These are phyloP conservation scores for Asarcornis scutulata DNA, from an alignment of 2,113 vertebrate species.

Conservation along the genomic window DNA sequence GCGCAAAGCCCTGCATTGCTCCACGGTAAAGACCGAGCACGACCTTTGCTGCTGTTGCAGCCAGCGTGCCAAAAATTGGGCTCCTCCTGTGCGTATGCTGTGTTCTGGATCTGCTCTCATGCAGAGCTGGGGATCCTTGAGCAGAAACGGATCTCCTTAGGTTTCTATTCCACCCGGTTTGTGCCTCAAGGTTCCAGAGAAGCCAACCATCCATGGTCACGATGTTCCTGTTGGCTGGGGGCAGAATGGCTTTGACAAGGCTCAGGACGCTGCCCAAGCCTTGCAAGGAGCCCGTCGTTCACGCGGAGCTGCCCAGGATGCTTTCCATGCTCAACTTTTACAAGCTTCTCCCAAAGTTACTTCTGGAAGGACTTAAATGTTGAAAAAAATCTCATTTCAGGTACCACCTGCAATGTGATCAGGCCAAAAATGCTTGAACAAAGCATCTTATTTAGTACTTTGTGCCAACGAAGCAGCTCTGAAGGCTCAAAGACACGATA, in stretches of 20 bases:
- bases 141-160: not conserved
- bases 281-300: not conserved
- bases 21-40: not conserved
- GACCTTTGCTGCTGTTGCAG: not conserved
- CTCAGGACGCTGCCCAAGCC: too few relatives aligned
- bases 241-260: not conserved
- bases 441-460: not conserved
- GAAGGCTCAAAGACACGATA: accelerated
- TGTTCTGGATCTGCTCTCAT: accelerated
- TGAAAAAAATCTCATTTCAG: not conserved
- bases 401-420: not conserved
- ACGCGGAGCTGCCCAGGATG: accelerated
- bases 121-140: accelerated
- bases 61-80: not conserved
- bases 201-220: not conserved
- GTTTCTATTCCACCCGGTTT: not conserved
- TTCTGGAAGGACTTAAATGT: accelerated
- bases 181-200: not conserved
- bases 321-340: accelerated
- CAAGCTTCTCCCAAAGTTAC: not conserved
- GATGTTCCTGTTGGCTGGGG: accelerated
- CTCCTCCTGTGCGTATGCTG: not conserved
- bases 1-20: not conserved
- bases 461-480: not conserved
- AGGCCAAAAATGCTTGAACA: not conserved